These are phyloP conservation scores for Microcebus lehilahytsara DNA, from an alignment of 2,113 vertebrate species.

Conservation along the genomic window DNA sequence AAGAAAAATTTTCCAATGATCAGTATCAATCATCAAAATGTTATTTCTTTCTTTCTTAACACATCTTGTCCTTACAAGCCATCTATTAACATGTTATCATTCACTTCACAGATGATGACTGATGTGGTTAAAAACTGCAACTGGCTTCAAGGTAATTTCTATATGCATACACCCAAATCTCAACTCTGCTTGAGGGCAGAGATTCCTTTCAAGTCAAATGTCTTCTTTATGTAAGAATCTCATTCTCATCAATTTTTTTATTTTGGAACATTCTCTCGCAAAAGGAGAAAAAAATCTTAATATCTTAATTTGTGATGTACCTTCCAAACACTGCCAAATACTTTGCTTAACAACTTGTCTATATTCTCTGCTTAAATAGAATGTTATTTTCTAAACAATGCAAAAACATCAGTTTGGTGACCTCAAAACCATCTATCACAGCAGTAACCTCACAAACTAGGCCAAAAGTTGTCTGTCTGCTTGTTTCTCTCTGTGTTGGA, in stretches of 20 bases:
- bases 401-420: not conserved
- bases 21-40: not conserved
- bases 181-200: not conserved
- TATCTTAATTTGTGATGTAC: not conserved
- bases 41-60: not conserved
- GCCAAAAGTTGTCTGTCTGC: not conserved
- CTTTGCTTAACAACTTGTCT: not conserved
- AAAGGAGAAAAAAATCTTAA: not conserved
- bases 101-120: conserved; percentile 10
- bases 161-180: not conserved
- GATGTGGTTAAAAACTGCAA: not conserved
- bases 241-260: conserved; percentile 13
- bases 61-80: not conserved
- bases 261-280: not conserved
- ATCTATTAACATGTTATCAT: not conserved
- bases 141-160: not conserved
- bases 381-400: not conserved
- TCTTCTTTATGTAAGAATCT: conserved; percentile 10
- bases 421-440: not conserved
- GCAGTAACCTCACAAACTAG: not conserved
- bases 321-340: not conserved
- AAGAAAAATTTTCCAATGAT: not conserved
- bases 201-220: conserved; percentile 13
- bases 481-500: not conserved
- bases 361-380: not conserved